phyloP scores from a whole-genome alignment of 2,113 vertebrate species.

The Fukomys damarensis region DNA sequence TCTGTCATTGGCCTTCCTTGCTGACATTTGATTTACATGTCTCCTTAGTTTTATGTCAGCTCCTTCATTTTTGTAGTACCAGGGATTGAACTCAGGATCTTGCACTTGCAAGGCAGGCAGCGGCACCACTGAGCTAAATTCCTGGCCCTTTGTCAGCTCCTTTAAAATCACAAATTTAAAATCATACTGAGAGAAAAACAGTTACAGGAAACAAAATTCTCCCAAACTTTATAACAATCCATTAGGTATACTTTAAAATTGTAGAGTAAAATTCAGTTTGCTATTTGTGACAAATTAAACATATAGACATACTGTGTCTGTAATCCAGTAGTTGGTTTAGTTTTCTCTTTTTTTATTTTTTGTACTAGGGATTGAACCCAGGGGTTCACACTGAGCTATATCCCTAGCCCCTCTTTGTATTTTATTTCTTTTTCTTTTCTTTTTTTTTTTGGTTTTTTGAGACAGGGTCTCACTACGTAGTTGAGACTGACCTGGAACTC shows the following conservation, averaged over 20 bases:
- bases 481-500: too few relatives aligned
- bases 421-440: too few relatives aligned
- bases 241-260: slow-evolving; percentile 23
- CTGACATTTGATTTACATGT: background rate
- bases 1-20: background rate
- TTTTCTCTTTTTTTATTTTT: background rate
- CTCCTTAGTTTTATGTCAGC: background rate
- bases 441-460: too few relatives aligned
- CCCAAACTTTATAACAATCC: background rate
- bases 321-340: background rate
- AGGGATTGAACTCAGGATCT: too few relatives aligned
- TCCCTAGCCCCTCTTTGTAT: background rate
- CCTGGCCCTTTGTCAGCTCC: background rate
- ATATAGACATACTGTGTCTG: background rate
- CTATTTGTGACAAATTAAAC: slow-evolving; percentile 38
- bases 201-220: slow-evolving; percentile 36
- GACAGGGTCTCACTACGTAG: background rate
- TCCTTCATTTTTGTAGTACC: too few relatives aligned
- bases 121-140: too few relatives aligned
- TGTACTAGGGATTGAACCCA: background rate
- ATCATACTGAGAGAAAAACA: slow-evolving; percentile 36
- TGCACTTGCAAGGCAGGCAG: too few relatives aligned
- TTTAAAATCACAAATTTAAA: slow-evolving; percentile 40
- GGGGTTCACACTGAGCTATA: background rate
- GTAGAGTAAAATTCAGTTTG: slow-evolving; percentile 43